These are phyloP conservation scores for Nycticryphes semicollaris DNA, from an alignment of 2,113 vertebrate species.

Conservation along the genomic window DNA sequence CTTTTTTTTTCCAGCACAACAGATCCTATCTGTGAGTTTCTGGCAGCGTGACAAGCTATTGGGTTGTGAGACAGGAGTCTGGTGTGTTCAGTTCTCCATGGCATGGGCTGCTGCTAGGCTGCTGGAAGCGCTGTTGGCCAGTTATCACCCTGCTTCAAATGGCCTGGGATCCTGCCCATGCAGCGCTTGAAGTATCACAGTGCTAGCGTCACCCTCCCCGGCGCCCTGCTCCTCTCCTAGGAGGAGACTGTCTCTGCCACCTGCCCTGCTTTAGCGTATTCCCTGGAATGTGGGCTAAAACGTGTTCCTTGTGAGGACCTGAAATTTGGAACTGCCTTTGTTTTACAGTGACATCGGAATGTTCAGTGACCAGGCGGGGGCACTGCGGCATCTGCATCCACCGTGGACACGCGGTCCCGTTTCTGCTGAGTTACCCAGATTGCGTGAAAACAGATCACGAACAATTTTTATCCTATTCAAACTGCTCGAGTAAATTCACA, in stretches of 20 bases:
- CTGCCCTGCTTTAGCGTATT: accelerated
- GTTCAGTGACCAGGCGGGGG: background rate
- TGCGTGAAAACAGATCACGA: accelerated
- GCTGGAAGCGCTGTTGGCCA: background rate
- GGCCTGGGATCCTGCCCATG: background rate
- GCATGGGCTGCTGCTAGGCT: background rate
- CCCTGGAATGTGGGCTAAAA: background rate
- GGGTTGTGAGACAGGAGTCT: background rate
- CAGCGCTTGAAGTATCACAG: background rate
- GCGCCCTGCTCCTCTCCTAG: background rate
- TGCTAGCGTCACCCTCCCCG: no score
- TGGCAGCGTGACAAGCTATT: background rate
- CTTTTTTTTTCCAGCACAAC: background rate
- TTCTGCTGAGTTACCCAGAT: background rate
- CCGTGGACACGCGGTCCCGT: accelerated
- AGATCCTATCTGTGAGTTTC: background rate
- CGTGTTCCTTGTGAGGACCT: background rate
- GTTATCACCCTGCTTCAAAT: accelerated
- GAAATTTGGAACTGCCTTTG: accelerated
- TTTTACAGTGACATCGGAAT: accelerated
- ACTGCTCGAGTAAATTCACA: background rate
- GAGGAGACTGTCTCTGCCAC: background rate
- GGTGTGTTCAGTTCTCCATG: background rate
- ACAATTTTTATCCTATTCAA: background rate
- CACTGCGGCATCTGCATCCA: background rate